These are phyloP conservation scores for Sesamia inferens DNA, from an alignment of 2,888 invertebrate genomes.

Conservation along the genomic window DNA sequence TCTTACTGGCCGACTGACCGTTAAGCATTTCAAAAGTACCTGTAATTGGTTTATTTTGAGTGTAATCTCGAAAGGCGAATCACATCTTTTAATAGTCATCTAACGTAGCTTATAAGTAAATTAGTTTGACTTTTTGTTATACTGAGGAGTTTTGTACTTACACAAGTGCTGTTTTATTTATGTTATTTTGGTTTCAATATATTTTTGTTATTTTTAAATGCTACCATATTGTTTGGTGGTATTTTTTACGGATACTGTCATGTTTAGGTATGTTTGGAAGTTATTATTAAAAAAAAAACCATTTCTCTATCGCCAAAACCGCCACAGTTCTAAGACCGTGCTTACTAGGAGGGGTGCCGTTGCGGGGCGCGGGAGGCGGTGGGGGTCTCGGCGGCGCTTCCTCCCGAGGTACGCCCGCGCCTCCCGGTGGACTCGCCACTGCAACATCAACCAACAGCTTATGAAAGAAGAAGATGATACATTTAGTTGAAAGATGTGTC, in stretches of 20 bases:
- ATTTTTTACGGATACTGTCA: neutral
- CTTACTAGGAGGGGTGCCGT: slow-evolving; percentile 88
- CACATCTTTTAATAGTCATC: no score
- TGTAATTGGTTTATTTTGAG: no score
- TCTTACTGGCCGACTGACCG: no score
- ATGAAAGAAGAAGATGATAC: slow-evolving; percentile 50
- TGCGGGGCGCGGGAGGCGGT: slow-evolving; percentile 86
- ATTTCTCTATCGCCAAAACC: slow-evolving; percentile 74
- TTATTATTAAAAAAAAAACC: neutral
- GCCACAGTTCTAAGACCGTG: slow-evolving; percentile 80
- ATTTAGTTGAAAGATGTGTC: slow-evolving; percentile 22
- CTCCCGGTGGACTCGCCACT: slow-evolving; percentile 96
- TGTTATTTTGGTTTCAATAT: neutral
- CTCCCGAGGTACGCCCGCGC: slow-evolving; percentile 87
- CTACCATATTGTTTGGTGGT: neutral
- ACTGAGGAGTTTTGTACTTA: neutral
- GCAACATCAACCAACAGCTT: slow-evolving; percentile 85
- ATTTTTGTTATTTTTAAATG: neutral
- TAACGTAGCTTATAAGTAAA: no score
- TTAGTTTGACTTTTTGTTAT: neutral
- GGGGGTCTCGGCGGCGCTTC: slow-evolving; percentile 85
- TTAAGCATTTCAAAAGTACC: no score
- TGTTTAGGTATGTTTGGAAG: neutral
- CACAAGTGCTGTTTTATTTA: neutral
- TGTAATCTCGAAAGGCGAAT: no score